A percentile compares a stretch with the other conserved stretches of the same genome.
These are phyloP conservation scores for Therioaphis trifolii DNA, from an alignment of 2,888 invertebrate species.

Conservation along the genomic window DNA sequence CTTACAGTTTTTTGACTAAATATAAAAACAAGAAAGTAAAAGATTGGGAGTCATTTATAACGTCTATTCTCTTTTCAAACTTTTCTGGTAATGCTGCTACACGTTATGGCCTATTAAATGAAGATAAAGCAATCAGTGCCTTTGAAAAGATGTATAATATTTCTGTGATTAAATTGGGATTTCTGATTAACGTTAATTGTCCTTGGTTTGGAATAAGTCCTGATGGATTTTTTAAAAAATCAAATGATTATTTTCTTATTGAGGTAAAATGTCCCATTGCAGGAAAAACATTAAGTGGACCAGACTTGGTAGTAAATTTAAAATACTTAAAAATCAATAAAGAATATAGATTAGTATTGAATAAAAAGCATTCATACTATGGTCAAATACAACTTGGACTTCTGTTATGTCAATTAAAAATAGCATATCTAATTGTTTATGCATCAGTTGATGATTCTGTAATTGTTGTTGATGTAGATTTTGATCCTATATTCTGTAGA, in stretches of 20 bases:
- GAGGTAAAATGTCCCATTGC: conserved; percentile 10
- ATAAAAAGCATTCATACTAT: conserved; percentile 12
- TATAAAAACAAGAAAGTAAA: background rate
- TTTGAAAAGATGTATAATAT: background rate
- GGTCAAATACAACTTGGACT: conserved; percentile 22
- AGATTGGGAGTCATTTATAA: background rate
- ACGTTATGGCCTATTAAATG: conserved; percentile 3
- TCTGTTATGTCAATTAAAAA: conserved; percentile 3
- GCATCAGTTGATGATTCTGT: background rate
- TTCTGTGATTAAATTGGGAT: conserved; percentile 2
- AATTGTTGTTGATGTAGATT: conserved; percentile 4
- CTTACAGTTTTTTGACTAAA: background rate
- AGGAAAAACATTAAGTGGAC: background rate
- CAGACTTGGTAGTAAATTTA: background rate
- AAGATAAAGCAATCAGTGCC: background rate
- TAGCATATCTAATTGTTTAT: conserved; percentile 18
- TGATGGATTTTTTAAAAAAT: conserved; percentile 35
- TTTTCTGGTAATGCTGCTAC: conserved; percentile 4
- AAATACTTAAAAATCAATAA: conserved; percentile 9
- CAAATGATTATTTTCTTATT: background rate
- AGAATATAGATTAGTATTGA: background rate
- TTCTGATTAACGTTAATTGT: conserved; percentile 32
- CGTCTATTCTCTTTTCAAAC: background rate
- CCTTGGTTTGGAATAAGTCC: conserved; percentile 36
- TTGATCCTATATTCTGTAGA: background rate